Evolutionary conservation across 2,797 vertebrate species (phyloP).

Genomic region (Spondyliosoma cantharus): DNA sequence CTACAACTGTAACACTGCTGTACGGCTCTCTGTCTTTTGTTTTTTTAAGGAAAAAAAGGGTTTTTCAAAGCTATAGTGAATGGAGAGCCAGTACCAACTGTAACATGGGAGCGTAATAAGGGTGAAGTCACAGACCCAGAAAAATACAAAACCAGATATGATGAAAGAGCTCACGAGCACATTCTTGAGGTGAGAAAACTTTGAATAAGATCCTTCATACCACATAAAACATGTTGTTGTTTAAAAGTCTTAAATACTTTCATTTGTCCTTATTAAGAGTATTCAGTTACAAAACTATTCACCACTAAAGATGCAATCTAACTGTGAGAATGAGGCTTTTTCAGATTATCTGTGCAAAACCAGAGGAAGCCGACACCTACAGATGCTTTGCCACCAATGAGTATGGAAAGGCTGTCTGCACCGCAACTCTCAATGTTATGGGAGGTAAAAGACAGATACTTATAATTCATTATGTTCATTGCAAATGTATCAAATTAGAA

Average conservation of each 20-base stretch:
- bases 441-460: constrained; percentile 81
- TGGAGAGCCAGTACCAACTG: constrained; percentile 86
- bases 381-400: constrained; percentile 87
- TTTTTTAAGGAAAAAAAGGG: constrained; percentile 86
- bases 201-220: background rate
- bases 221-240: background rate
- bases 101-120: constrained; percentile 85
- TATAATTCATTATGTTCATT: background rate
- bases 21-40: background rate
- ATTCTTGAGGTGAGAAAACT: constrained; percentile 86
- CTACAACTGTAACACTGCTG: background rate
- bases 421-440: constrained; percentile 85
- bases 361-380: constrained; percentile 86
- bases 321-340: constrained; percentile 7
- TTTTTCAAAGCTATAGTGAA: constrained; percentile 87
- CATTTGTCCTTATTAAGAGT: background rate
- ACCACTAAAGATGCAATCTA: background rate
- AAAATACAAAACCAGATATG: constrained; percentile 84
- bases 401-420: constrained; percentile 87
- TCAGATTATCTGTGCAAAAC: constrained; percentile 84
- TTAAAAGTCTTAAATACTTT: background rate
- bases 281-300: too few species aligned
- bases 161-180: constrained; percentile 79
- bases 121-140: constrained; percentile 78
- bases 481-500: background rate